phyloP scores from a whole-genome alignment of 2,797 vertebrate species.

The Macrochelys suwanniensis region DNA sequence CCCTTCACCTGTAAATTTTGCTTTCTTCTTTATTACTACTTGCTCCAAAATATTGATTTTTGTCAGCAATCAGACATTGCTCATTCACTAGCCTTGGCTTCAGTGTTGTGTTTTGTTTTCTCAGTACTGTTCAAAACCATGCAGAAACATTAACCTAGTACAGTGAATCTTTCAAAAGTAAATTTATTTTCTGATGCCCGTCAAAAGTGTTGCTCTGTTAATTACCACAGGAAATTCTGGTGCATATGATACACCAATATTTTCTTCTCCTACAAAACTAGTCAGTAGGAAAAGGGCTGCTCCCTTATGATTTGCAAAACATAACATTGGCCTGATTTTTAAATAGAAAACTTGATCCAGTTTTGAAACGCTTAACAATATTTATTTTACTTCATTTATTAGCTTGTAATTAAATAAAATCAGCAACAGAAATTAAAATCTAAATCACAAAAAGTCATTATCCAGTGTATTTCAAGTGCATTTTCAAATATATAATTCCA shows the following conservation, averaged over 20 bases:
- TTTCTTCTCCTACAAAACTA: neutral
- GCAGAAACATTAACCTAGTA: conserved; percentile 5
- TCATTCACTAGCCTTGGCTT: neutral
- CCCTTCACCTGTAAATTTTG: conserved; percentile 50
- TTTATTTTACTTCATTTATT: conserved; percentile 95
- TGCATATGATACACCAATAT: neutral
- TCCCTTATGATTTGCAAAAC: conserved; percentile 27
- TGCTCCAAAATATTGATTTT: conserved; percentile 31
- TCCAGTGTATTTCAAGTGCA: conserved; percentile 99
- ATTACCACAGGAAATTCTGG: conserved; percentile 11
- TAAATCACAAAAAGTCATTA: conserved; percentile 98
- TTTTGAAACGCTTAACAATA: conserved; percentile 86
- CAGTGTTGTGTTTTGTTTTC: neutral
- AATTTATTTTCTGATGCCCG: conserved; percentile 46
- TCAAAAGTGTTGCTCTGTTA: conserved; percentile 45
- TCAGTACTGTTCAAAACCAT: conserved; percentile 43
- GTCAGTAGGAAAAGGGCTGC: neutral
- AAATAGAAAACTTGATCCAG: conserved; percentile 74
- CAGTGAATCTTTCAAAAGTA: conserved; percentile 37
- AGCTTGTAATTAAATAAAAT: conserved; percentile 98
- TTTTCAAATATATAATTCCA: conserved; percentile 98
- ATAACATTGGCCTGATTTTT: neutral
- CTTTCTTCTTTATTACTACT: conserved; percentile 38
- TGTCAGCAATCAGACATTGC: neutral
- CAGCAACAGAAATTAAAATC: conserved; percentile 95